Evolutionary conservation across 1,140 invertebrate species (phyloP), one percentile per base, ranked within the genome.

Genomic region (Phocides pigmalion): DNA sequence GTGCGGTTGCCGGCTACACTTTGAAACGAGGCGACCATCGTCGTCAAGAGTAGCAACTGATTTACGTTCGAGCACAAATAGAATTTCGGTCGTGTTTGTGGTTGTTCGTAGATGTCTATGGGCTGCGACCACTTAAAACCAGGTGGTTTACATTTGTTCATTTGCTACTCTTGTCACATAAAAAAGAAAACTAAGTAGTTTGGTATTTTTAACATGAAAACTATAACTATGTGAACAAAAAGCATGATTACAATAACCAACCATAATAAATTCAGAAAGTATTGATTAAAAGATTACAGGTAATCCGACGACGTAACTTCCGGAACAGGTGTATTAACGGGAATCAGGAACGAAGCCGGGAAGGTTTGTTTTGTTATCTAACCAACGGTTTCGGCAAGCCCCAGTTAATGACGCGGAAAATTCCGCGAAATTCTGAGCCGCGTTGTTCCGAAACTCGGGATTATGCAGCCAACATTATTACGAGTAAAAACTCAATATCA

Each of bases 381-480:
- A 25, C n/a, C 32, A 32, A 51, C 67, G 37, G 51, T 64, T 37
- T 53, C 62, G 25, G 25, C 15, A 8, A 39, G 62, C 56, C 63
- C 35, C 15, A 66, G 65, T 79, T 77, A 81, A 81, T 83, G 75
- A 76, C 68, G 64, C 72, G 62, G 76, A 87, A 83, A 87, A 84
- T 82, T 79, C 70, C 50, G 61, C 28, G 63, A 68, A 74, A 73
- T 67, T 66, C 63, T 47, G 53, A 32, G 28, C 44, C 50, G 46
- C 47, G 42, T 66, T 66, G 59, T 64, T 68, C 49, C 58, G 22
- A 71, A 70, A 68, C 58, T 47, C 37, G 47, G 56, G 75, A 79
- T 81, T 84, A 79, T 78, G 66, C 79, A 77, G 62, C 68, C 74
- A 72, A 75, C 74, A 71, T 77, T 72, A 82, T 76, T 81, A 77